Conservation (phyloP, 2,113 vertebrate species). For the Pterocles burchelli region DNA sequence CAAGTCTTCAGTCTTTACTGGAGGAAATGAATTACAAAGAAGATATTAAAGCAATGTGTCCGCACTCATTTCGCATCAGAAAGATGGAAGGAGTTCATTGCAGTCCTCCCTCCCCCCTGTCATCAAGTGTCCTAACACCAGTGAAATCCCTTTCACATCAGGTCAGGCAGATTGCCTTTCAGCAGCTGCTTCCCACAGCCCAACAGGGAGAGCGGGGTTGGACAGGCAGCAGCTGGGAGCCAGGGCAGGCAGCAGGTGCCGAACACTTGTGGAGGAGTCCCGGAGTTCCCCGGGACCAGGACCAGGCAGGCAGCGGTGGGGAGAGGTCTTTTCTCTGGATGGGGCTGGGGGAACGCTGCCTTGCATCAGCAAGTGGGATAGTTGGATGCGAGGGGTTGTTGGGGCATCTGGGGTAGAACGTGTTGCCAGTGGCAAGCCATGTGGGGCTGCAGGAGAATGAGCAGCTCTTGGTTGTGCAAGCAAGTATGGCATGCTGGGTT, state of each 20-base stretch:
- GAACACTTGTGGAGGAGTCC: conserved; percentile 49
- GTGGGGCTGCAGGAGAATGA: background rate
- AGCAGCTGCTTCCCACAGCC: conserved; percentile 45
- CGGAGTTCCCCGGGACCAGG: background rate
- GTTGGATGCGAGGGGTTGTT: background rate
- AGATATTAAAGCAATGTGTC: conserved; percentile 67
- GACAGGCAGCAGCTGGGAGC: conserved; percentile 37
- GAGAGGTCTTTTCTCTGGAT: background rate
- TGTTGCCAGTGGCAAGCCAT: background rate
- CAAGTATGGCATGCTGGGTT: background rate
- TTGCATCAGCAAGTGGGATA: accelerated
- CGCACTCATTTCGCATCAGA: conserved; percentile 64
- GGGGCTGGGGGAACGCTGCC: background rate
- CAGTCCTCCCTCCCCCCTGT: conserved; percentile 39
- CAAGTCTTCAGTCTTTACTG: conserved; percentile 30
- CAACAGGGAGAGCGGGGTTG: background rate
- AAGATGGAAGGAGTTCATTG: conserved; percentile 56
- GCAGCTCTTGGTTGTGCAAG: background rate
- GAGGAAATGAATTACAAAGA: conserved; percentile 64
- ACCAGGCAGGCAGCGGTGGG: background rate
- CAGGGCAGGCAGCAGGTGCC: conserved; percentile 47
- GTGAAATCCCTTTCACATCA: conserved; percentile 62
- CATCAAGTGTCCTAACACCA: conserved; percentile 63
- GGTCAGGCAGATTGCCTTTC: conserved; percentile 68
- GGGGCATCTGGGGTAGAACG: background rate